A percentile compares a stretch with the other conserved stretches of the same genome.
Conservation (phyloP, 1,140 invertebrate species). For the Microplitis mediator region DNA sequence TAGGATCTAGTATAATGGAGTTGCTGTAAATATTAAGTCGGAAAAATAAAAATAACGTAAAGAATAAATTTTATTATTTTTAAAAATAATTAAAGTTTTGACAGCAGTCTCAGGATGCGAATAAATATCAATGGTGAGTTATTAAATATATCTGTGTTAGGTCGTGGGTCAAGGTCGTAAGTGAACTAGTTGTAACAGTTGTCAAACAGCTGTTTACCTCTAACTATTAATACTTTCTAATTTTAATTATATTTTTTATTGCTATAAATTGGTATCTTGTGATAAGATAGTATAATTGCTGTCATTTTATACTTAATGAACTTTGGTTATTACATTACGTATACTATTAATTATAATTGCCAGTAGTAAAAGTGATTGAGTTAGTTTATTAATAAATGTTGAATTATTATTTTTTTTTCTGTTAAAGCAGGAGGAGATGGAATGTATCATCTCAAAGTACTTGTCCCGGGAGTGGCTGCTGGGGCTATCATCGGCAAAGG, state of each 20-base stretch:
- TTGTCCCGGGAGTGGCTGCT: conserved; percentile 93
- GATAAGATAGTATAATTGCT: no score
- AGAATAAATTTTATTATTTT: background rate
- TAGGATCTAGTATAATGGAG: no score
- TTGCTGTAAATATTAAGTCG: no score
- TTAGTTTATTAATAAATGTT: background rate
- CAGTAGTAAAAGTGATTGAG: no score
- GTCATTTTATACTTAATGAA: no score
- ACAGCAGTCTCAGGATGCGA: conserved; percentile 44
- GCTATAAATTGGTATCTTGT: no score
- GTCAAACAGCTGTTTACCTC: conserved; percentile 61
- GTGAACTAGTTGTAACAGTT: conserved; percentile 42
- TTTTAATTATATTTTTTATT: no score
- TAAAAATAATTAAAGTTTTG: background rate
- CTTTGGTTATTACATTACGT: no score
- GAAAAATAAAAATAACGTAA: background rate
- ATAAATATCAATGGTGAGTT: conserved; percentile 22
- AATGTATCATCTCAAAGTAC: conserved; percentile 91
- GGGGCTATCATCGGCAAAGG: conserved; percentile 98
- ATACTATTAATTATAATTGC: no score
- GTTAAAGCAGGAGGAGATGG: conserved; percentile 69
- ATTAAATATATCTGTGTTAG: conserved; percentile 32
- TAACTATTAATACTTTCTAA: conserved; percentile 27
- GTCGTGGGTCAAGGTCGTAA: conserved; percentile 59
- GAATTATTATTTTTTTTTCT: conserved; percentile 20